Conservation (phyloP, 1,140 invertebrate species). For the Elysia chlorotica region DNA sequence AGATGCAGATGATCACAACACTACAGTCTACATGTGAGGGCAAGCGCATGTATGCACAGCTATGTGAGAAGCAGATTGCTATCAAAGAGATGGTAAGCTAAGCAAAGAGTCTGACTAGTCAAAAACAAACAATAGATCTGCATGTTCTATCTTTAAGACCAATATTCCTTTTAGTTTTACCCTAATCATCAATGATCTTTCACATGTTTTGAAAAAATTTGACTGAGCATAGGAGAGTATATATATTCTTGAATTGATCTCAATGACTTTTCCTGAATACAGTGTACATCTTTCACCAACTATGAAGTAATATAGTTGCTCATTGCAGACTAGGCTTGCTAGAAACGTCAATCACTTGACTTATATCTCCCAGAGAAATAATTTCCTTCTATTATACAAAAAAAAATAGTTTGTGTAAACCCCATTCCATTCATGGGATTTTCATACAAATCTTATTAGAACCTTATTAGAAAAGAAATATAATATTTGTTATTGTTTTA, state of each 20-base stretch:
- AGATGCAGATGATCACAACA: constrained; percentile 80
- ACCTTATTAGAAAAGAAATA: no score
- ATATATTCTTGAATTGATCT: neutral
- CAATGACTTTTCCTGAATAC: neutral
- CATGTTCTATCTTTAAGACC: no score
- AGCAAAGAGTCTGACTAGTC: neutral
- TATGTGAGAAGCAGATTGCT: constrained; percentile 77
- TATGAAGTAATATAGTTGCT: neutral
- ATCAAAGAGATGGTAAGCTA: constrained; percentile 75
- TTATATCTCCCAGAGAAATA: no score
- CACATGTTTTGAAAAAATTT: neutral
- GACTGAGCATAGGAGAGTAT: neutral
- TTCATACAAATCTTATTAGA: no score
- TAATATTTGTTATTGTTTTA: no score
- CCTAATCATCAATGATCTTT: neutral
- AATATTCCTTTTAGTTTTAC: no score
- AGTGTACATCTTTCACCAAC: neutral
- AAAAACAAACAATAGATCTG: no score
- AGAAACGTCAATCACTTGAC: no score
- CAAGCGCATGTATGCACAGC: constrained; percentile 72
- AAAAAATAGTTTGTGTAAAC: no score
- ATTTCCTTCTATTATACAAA: no score
- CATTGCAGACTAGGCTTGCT: neutral
- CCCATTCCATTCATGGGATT: no score
- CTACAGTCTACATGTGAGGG: constrained; percentile 77